Percentiles rank a stretch among this genome's conserved stretches.
phyloP scores from a whole-genome alignment of 2,113 vertebrate species.

The Zeus faber region DNA sequence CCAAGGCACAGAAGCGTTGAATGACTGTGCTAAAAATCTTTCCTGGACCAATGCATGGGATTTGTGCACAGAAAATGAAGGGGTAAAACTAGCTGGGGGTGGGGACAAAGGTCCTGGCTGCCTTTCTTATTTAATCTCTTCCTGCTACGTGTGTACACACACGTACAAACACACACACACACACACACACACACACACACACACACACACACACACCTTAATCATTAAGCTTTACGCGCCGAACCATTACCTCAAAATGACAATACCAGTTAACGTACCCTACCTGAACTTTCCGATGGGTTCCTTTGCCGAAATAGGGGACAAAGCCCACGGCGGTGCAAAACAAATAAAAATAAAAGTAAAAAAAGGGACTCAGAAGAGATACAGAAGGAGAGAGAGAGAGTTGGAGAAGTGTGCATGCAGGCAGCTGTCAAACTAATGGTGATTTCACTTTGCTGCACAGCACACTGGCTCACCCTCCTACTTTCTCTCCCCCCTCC shows the following conservation, averaged over 20 bases:
- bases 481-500: slow-evolving; percentile 10
- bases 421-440: slow-evolving; percentile 55
- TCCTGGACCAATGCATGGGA: too few relatives aligned
- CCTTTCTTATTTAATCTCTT: too few relatives aligned
- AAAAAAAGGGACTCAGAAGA: slow-evolving; percentile 15
- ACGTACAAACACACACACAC: neutral
- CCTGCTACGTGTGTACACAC: neutral
- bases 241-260: neutral
- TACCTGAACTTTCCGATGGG: slow-evolving; percentile 47
- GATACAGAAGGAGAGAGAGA: slow-evolving; percentile 7
- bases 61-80: too few relatives aligned
- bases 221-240: neutral
- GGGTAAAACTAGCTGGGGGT: too few relatives aligned
- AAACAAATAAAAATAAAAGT: slow-evolving; percentile 17
- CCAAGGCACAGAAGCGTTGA: too few relatives aligned
- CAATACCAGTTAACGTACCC: slow-evolving; percentile 21
- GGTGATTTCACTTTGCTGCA: slow-evolving; percentile 41
- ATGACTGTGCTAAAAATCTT: too few relatives aligned
- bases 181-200: neutral
- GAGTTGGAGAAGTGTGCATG: slow-evolving; percentile 21
- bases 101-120: too few relatives aligned
- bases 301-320: neutral
- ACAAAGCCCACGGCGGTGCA: slow-evolving; percentile 1
- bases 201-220: neutral
- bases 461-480: slow-evolving; percentile 23